A percentile compares a stretch with the other conserved stretches of the same genome.
Evolutionary conservation across 2,797 vertebrate species (phyloP).

Genomic region (Bradypodion pumilum): DNA sequence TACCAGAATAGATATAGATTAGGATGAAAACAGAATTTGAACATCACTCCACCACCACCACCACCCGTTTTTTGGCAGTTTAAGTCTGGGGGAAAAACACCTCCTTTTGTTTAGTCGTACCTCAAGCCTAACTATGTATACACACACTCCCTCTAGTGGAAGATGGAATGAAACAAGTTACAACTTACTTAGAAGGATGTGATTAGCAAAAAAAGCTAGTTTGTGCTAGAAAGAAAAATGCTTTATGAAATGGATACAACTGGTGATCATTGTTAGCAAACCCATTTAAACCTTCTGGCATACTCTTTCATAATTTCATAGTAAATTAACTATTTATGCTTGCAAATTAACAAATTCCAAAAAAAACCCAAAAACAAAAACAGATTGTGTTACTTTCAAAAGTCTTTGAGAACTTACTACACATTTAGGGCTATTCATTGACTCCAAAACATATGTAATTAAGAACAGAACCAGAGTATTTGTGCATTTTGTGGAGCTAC

Average conservation of each 20-base stretch:
- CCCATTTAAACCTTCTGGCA: neutral
- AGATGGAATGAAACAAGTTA: neutral
- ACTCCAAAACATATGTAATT: too few relatives aligned
- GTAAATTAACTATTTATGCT: neutral
- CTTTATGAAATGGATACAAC: neutral
- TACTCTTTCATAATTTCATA: neutral
- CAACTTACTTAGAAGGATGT: neutral
- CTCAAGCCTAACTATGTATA: neutral
- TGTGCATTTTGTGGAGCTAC: too few relatives aligned
- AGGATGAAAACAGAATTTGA: neutral
- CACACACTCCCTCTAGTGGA: slow-evolving; percentile 61
- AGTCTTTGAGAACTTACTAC: neutral
- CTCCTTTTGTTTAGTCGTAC: fast-evolving
- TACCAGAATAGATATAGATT: neutral
- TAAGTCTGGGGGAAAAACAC: neutral
- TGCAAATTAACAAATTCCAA: fast-evolving
- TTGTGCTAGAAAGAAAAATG: neutral
- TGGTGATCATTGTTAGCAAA: neutral
- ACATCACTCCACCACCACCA: too few relatives aligned
- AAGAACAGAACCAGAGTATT: too few relatives aligned
- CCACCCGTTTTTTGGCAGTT: neutral
- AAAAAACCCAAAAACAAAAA: too few relatives aligned
- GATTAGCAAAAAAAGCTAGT: neutral
- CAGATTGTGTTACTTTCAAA: neutral
- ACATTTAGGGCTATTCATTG: too few relatives aligned